Base-by-base conservation (phyloP, 2,113 vertebrate genomes). In the Brachyhypopomus gauderio region DNA sequence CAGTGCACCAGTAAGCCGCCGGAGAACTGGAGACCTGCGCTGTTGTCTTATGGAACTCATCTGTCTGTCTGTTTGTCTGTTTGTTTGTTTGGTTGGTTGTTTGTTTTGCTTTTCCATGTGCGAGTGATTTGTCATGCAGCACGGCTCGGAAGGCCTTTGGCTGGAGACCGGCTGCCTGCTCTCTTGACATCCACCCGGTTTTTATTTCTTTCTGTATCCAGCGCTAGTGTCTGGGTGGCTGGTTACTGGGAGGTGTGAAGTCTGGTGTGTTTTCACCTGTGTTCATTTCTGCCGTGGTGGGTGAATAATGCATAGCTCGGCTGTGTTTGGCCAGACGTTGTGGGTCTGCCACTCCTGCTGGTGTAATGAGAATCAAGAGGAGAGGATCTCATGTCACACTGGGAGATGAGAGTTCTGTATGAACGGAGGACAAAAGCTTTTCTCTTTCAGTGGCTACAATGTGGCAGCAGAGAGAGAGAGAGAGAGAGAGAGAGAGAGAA, bases 281-380 rank as follows among this genome's bases (percentile, higher is more conserved):
- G 58, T 69, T 77, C 45, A 78, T 84, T 91, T 88, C 85, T 88
- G 90, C 90, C 81, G 87, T 89, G 85, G 85, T 25, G 72, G 19
- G 30, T 93, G 92, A 93, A 95, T 94, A 92, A 94, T 94, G 94
- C 86, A 92, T 87, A 9, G 8, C 27, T 11, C 17, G 56, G 55
- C 36, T 16, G 69, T 22, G 25, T 85, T 90, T 87, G 56, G 67
- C 90, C 84, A 72, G 77, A 84, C 88, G 83, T 88, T 85, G 0
- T 17, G 83, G 74, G 83, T 89, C 90, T 92, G 83, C 91, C 93
- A 81, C 92, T 90, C 86, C 87, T 92, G 86, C 88, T 92, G 87
- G 85, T 93, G 89, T 90, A 94, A 92, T 94, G 92, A 93, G 91
- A 92, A 85, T 87, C 92, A 91, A 76, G 75, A 75, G 92, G 86